Conservation (phyloP, 2,113 vertebrate genomes). For the Hemicordylus capensis region DNA sequence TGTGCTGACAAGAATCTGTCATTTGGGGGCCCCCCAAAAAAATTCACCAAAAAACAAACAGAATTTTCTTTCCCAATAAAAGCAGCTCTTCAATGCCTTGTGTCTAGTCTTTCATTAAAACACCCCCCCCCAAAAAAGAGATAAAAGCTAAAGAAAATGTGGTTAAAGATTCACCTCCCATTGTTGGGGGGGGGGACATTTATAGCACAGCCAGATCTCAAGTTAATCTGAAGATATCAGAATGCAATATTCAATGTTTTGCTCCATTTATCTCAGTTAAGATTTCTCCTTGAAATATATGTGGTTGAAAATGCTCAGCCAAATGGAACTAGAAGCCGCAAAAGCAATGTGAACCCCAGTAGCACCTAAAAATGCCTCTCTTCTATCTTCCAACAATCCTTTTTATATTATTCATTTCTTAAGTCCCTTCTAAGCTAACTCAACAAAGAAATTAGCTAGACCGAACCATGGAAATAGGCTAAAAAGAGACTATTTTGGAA, state of each 20-base stretch:
- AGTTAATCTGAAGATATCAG: constrained; percentile 22
- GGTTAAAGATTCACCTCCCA: not conserved
- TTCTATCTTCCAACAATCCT: constrained; percentile 44
- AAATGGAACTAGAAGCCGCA: not conserved
- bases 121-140: constrained; percentile 27
- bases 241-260: constrained; percentile 48
- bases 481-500: constrained; percentile 48
- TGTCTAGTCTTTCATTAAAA: constrained; percentile 31
- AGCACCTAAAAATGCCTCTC: constrained; percentile 32
- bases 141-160: constrained; percentile 18
- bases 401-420: constrained; percentile 23
- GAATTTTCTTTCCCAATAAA: not conserved
- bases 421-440: constrained; percentile 49
- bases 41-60: not conserved
- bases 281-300: constrained; percentile 43
- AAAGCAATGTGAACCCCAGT: constrained; percentile 36
- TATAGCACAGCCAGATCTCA: not conserved
- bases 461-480: constrained; percentile 54
- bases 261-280: constrained; percentile 13
- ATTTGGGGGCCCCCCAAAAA: not conserved
- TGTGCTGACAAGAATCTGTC: not conserved
- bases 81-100: not conserved
- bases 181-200: not conserved
- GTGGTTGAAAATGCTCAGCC: constrained; percentile 32
- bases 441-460: constrained; percentile 66